Conservation (phyloP, 2,797 vertebrate genomes). For the Fistularia tabacaria region DNA sequence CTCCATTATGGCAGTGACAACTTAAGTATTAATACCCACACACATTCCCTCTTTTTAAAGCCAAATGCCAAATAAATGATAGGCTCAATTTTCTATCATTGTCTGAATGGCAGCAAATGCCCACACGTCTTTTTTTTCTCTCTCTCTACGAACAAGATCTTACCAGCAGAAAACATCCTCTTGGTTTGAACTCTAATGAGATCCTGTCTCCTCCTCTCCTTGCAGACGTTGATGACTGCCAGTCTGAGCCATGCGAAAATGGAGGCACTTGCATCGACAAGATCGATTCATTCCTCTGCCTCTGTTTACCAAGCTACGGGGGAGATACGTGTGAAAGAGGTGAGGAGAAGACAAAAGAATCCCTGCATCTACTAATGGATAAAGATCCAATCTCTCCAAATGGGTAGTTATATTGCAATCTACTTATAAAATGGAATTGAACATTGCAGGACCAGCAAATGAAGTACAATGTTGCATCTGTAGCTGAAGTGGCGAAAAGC, state of each 20-base stretch:
- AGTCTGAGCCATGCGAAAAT: constrained; percentile 91
- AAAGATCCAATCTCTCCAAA: not conserved
- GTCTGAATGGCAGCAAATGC: constrained; percentile 26
- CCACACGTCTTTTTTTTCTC: not conserved
- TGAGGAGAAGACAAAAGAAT: constrained; percentile 53
- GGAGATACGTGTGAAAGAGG: constrained; percentile 93
- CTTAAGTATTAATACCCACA: not conserved
- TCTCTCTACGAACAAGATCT: constrained; percentile 13
- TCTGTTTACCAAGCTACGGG: constrained; percentile 93
- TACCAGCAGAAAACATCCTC: constrained; percentile 22
- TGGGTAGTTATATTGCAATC: not conserved
- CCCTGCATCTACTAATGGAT: constrained; percentile 3
- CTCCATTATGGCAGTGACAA: too few relatives aligned
- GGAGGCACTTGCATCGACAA: constrained; percentile 95
- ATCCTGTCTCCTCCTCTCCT: constrained; percentile 13
- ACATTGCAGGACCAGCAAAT: constrained; percentile 4
- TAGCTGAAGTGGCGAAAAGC: too few relatives aligned
- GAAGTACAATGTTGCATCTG: not conserved
- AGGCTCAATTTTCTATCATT: constrained; percentile 23
- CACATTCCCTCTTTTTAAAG: constrained; percentile 20
- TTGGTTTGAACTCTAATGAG: constrained; percentile 37
- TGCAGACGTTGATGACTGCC: constrained; percentile 90
- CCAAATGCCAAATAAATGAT: constrained; percentile 29
- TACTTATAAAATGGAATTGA: not conserved
- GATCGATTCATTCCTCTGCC: constrained; percentile 87